Evolutionary conservation across 2,113 vertebrate genomes (phyloP).

Genomic region (Sus scrofa): T2T-Sscrofa CM000830.6:107817501-107818000

Average conservation of each 20-base stretch:
- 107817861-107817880: too few species aligned
- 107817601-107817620: background rate
- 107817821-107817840: too few species aligned
- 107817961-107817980: too few species aligned
- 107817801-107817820: too few species aligned
- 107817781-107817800: too few species aligned
- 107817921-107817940: too few species aligned
- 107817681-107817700: background rate
- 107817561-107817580: background rate
- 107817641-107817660: background rate
- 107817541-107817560: background rate
- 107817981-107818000: too few species aligned
- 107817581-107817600: background rate
- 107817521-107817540: background rate
- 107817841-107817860: too few species aligned
- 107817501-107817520: background rate
- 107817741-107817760: conserved; percentile 4
- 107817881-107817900: too few species aligned
- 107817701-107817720: background rate
- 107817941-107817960: too few species aligned
- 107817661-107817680: background rate
- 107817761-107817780: too few species aligned
- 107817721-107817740: background rate
- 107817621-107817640: background rate
- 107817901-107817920: too few species aligned